Evolutionary conservation across 2,888 invertebrate genomes (phyloP).

Genomic region (Nematopogon swammerdamellus): DNA sequence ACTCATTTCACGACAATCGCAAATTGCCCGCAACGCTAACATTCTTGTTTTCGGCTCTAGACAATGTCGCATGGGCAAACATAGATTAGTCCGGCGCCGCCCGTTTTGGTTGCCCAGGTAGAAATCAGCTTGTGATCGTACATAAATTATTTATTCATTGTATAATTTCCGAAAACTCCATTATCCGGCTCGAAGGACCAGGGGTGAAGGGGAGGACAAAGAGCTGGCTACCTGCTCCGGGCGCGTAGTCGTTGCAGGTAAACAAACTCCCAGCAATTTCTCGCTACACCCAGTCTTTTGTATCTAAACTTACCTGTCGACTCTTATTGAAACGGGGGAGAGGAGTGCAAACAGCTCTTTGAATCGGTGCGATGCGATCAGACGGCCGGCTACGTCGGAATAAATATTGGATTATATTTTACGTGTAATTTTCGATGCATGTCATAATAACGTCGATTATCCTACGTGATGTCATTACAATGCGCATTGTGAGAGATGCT

Average conservation of each 20-base stretch:
- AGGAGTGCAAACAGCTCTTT: constrained; percentile 25
- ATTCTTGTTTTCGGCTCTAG: not conserved
- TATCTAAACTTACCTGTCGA: constrained; percentile 46
- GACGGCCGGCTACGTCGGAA: constrained; percentile 9
- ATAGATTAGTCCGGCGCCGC: not conserved
- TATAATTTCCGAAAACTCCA: constrained; percentile 51
- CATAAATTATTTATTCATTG: constrained; percentile 53
- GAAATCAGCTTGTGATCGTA: constrained; percentile 28
- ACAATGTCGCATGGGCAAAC: not conserved
- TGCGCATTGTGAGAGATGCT: constrained; percentile 21
- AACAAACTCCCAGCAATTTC: constrained; percentile 25
- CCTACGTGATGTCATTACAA: constrained; percentile 55
- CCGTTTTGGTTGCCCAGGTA: not conserved
- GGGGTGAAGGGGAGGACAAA: not conserved
- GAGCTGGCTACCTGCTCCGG: not conserved
- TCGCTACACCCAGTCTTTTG: constrained; percentile 22
- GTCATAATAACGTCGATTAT: constrained; percentile 53
- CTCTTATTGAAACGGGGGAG: constrained; percentile 16
- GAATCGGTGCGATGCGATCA: not conserved
- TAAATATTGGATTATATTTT: constrained; percentile 54
- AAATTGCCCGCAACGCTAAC: constrained; percentile 51
- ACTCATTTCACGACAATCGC: constrained; percentile 19
- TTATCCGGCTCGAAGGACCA: constrained; percentile 22
- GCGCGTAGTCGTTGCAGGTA: no score
- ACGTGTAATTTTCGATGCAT: constrained; percentile 50